Evolutionary conservation across 2,888 invertebrate species (phyloP).

Genomic region (Ellobium chinense): DNA sequence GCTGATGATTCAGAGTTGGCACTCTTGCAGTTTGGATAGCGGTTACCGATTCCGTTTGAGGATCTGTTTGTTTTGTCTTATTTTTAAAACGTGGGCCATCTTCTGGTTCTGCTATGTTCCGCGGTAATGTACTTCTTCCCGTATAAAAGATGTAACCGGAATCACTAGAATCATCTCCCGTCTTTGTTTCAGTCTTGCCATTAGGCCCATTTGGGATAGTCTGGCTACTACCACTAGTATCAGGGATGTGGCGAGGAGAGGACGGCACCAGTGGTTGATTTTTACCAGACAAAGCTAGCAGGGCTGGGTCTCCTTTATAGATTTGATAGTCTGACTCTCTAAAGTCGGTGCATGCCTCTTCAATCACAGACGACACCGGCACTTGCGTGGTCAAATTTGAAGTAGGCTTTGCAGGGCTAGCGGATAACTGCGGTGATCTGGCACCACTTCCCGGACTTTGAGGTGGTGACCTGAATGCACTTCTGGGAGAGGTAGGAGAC

Average conservation of each 20-base stretch:
- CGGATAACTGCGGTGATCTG: background rate
- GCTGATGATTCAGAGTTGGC: background rate
- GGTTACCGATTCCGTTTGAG: background rate
- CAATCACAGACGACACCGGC: no score
- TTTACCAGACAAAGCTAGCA: background rate
- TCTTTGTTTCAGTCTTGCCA: background rate
- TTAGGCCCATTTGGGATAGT: background rate
- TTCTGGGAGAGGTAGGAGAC: background rate
- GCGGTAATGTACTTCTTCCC: background rate
- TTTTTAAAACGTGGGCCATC: background rate
- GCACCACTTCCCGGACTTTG: background rate
- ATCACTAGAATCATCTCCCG: background rate
- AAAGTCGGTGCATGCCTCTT: background rate
- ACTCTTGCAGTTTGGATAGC: background rate
- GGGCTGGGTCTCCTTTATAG: conserved; percentile 29
- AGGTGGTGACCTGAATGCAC: background rate
- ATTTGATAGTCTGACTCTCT: background rate
- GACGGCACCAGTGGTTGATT: no score
- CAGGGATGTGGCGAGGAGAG: no score
- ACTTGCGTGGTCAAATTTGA: no score
- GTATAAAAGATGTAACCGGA: background rate
- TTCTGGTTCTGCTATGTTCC: background rate
- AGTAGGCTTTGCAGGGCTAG: no score
- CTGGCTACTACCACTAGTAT: no score
- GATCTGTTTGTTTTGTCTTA: background rate